Evolutionary conservation across 2,888 invertebrate genomes (phyloP), one percentile per base, ranked within the genome.

Genomic region (Autographa gamma): DNA sequence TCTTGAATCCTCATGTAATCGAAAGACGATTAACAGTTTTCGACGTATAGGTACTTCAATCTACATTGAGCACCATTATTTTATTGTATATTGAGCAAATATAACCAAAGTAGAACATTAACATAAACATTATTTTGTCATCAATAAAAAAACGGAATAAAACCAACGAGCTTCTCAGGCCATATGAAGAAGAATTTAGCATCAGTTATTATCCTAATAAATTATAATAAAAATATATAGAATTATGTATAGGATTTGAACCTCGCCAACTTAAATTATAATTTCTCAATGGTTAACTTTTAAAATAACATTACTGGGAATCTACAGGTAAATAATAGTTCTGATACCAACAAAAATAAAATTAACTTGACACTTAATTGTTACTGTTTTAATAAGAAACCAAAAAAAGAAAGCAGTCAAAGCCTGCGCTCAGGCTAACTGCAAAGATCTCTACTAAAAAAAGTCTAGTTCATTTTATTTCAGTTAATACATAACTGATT

Each of bases 31-130:
- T 7, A 48, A 19, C 25, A 63, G 65, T 32, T 66, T 41, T 32
- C 31, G 32, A 54, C 9, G 16, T 5, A n/a, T 32, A 56, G 14
- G 32, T 13, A 31, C 32, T 25, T 31, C 32, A 25, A 2, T 48
- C 5, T 59, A 43, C 14, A 63, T 66, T 73, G 77, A 77, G 75
- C 63, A 77, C 58, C 63, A 59, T 32, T 16, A 4, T 14, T 62
- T 61, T 52, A 58, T 59, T 43, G 48, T 38, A 65, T 19, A n/a
- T 65, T 65, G 71, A 76, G 54, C 43, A 25, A 60, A 54, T 19
- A 9, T 9, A 19, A 19, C 52, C 8, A n/a, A 48, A 16, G 6
- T 16, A n/a, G 14, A 2, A 48, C 3, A 13, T 48, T 16, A 48
- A 16, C 16, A 16, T 48, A 16, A 6, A 16, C 25, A 25, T 25